Percentiles rank a stretch among this genome's conserved stretches.
Conservation (phyloP, 2,888 invertebrate genomes). For the Panopea generosa region DNA sequence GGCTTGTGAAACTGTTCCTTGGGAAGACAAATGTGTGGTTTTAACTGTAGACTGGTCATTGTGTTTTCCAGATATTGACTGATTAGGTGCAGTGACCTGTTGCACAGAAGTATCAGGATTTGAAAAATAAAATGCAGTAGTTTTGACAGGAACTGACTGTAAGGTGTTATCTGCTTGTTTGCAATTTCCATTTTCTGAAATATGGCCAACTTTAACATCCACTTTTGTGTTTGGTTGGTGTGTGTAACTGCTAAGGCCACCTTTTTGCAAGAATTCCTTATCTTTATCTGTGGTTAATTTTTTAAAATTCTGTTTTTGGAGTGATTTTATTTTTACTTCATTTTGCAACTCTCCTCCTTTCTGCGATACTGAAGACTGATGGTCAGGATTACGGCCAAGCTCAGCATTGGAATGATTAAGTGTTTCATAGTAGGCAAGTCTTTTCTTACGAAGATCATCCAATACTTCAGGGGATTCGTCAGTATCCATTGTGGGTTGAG, state of each 20-base stretch:
- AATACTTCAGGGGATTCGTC: constrained; percentile 28
- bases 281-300: neutral
- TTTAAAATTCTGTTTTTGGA: neutral
- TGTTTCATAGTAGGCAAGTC: constrained; percentile 71
- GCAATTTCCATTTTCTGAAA: neutral
- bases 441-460: constrained; percentile 71
- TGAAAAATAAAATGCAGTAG: constrained; percentile 44
- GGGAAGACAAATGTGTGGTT: no score
- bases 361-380: neutral
- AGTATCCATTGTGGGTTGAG: constrained; percentile 18
- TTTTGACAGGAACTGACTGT: constrained; percentile 16
- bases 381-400: neutral
- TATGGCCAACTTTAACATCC: neutral
- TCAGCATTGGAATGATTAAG: neutral
- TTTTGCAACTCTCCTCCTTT: neutral
- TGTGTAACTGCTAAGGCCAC: neutral
- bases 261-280: neutral
- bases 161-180: neutral
- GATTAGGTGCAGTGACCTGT: no score
- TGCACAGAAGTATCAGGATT: constrained; percentile 1
- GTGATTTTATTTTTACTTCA: neutral
- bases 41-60: no score
- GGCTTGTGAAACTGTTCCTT: neutral
- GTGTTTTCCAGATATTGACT: neutral
- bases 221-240: no score